These are phyloP conservation scores for Drosophila pseudotakahashii DNA, from an alignment of 2,888 invertebrate genomes.

Conservation along the genomic window DNA sequence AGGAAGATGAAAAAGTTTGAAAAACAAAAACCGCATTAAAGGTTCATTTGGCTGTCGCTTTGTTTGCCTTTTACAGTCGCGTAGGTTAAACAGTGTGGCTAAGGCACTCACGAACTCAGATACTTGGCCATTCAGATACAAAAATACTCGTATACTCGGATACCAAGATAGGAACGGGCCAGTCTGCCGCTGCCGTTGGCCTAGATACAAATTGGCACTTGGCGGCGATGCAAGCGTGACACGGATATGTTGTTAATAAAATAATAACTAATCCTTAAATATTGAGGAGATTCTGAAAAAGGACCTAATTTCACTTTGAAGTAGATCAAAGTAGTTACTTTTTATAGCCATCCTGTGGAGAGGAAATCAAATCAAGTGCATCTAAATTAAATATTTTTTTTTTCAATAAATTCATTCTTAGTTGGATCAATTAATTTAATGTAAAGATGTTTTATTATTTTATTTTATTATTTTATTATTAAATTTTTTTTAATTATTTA, in stretches of 20 bases:
- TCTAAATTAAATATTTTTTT: too few relatives aligned
- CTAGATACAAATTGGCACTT: constrained; percentile 69
- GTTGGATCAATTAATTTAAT: too few relatives aligned
- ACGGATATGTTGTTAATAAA: constrained; percentile 4
- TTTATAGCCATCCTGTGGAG: too few relatives aligned
- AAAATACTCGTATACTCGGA: constrained; percentile 14
- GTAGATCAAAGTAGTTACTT: too few relatives aligned
- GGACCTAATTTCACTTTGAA: too few relatives aligned
- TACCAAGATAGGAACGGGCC: constrained; percentile 10
- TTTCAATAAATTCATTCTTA: too few relatives aligned
- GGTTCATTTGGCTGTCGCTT: constrained; percentile 77
- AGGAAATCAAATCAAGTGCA: too few relatives aligned
- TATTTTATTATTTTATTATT: too few relatives aligned
- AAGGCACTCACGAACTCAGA: constrained; percentile 52
- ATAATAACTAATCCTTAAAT: neutral
- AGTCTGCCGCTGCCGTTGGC: constrained; percentile 54
- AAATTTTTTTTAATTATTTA: too few relatives aligned
- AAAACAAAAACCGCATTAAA: constrained; percentile 70
- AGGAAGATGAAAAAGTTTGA: constrained; percentile 47
- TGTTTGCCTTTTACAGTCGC: constrained; percentile 66
- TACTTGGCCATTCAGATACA: constrained; percentile 19
- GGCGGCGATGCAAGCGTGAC: constrained; percentile 33
- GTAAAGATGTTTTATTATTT: too few relatives aligned
- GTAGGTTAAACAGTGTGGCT: constrained; percentile 73
- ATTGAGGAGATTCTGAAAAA: too few relatives aligned